A percentile compares a stretch with the other conserved stretches of the same genome.
Conservation (phyloP, 2,888 invertebrate species). For the Noctua janthina region DNA sequence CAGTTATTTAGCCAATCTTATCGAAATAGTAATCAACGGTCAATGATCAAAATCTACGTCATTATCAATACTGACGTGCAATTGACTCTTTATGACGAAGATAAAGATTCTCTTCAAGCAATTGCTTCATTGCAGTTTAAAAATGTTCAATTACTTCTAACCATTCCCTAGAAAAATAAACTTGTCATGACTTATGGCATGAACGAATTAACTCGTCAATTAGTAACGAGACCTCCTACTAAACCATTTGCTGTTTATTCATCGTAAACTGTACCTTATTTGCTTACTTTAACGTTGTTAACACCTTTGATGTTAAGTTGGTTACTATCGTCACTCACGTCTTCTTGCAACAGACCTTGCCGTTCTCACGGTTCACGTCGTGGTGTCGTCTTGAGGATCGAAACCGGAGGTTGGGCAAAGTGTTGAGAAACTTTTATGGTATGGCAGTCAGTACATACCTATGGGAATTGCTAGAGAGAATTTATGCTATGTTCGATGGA, state of each 20-base stretch:
- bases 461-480: constrained; percentile 26
- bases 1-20: constrained; percentile 39
- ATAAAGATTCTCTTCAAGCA: constrained; percentile 23
- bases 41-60: constrained; percentile 20
- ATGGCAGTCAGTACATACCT: constrained; percentile 36
- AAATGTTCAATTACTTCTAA: constrained; percentile 21
- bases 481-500: neutral
- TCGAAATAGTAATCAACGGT: constrained; percentile 32
- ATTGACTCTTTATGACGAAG: neutral
- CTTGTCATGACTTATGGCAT: constrained; percentile 54
- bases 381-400: constrained; percentile 76
- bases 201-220: constrained; percentile 67
- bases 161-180: constrained; percentile 39
- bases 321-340: constrained; percentile 69
- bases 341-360: constrained; percentile 76
- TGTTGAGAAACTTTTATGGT: constrained; percentile 75
- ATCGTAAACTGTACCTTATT: constrained; percentile 58
- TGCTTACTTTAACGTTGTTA: constrained; percentile 49
- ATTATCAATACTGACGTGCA: constrained; percentile 30
- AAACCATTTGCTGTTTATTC: constrained; percentile 37
- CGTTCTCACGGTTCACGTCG: constrained; percentile 80
- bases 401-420: constrained; percentile 82
- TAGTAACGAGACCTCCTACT: constrained; percentile 60
- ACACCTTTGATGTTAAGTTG: constrained; percentile 36
- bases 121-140: constrained; percentile 43